Conservation (phyloP, 2,797 vertebrate genomes). For the Gymnoscopelus braueri region DNA sequence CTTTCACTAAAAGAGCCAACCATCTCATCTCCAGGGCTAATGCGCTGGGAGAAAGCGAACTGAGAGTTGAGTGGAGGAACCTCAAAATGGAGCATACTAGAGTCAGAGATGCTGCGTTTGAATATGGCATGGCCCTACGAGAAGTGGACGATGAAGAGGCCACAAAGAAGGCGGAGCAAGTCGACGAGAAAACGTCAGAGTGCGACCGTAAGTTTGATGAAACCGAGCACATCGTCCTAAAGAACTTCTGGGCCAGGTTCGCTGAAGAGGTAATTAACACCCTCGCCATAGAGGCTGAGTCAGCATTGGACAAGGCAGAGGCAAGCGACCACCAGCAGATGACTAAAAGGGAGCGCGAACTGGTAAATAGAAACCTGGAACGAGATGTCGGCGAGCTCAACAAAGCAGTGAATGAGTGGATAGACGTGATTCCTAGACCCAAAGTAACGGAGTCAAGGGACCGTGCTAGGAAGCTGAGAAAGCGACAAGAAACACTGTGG, state of each 20-base stretch:
- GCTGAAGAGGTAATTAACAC: slow-evolving; percentile 4
- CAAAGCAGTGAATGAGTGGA: neutral
- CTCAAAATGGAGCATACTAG: neutral
- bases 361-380: neutral
- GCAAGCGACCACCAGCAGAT: neutral
- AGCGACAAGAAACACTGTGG: neutral
- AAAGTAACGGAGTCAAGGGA: neutral
- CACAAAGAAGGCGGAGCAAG: neutral
- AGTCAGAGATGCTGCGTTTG: neutral
- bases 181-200: neutral
- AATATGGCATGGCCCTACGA: neutral
- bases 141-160: neutral
- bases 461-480: neutral
- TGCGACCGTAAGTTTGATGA: slow-evolving; percentile 20
- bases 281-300: slow-evolving; percentile 4
- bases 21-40: slow-evolving; percentile 1
- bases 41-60: neutral
- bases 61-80: slow-evolving; percentile 4
- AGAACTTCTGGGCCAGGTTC: slow-evolving; percentile 12
- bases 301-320: neutral
- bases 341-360: neutral
- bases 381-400: neutral
- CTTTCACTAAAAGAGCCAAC: slow-evolving; percentile 6
- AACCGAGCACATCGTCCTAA: slow-evolving; percentile 2
- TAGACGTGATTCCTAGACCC: neutral